These are phyloP conservation scores for Choreutis nemorana DNA, from an alignment of 2,888 invertebrate species.

Conservation along the genomic window DNA sequence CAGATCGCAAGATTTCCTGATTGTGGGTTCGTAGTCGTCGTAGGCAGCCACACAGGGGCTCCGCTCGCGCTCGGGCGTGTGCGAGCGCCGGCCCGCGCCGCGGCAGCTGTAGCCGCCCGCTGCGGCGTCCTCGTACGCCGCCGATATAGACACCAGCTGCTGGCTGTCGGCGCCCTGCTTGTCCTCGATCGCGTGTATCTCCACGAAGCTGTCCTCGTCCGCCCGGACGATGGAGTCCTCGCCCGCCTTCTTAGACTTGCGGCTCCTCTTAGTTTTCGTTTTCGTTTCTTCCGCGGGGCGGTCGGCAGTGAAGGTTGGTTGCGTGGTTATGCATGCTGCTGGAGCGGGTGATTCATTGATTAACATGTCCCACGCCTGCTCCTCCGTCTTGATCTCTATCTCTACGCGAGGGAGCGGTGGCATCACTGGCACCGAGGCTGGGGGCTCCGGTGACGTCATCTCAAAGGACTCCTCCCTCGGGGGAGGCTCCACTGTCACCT, in stretches of 20 bases:
- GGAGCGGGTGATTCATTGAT: slow-evolving; percentile 35
- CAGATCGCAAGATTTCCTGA: no score
- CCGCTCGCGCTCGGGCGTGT: no score
- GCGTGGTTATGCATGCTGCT: slow-evolving; percentile 15
- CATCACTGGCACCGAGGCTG: slow-evolving; percentile 5
- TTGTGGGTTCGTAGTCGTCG: no score
- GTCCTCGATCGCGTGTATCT: slow-evolving; percentile 55
- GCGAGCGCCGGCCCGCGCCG: no score
- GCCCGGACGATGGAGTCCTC: slow-evolving; percentile 36
- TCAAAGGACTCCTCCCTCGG: slow-evolving; percentile 17
- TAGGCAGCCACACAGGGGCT: no score
- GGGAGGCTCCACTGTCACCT: slow-evolving; percentile 9
- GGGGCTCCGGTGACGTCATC: slow-evolving; percentile 13
- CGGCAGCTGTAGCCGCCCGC: slow-evolving; percentile 26
- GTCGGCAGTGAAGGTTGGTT: slow-evolving; percentile 16
- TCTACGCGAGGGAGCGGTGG: neutral
- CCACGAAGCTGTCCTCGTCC: slow-evolving; percentile 53
- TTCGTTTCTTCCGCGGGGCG: slow-evolving; percentile 31
- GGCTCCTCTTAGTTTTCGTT: slow-evolving; percentile 35
- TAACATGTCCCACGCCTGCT: slow-evolving; percentile 55
- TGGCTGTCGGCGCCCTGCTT: slow-evolving; percentile 30
- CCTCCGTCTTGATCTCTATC: slow-evolving; percentile 44
- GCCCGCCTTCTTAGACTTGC: slow-evolving; percentile 34
- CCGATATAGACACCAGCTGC: slow-evolving; percentile 49
- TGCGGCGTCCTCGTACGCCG: slow-evolving; percentile 38